A percentile compares a stretch with the other conserved stretches of the same genome.
phyloP scores from a whole-genome alignment of 2,113 vertebrate species.

The Anser brachyrhynchus region DNA sequence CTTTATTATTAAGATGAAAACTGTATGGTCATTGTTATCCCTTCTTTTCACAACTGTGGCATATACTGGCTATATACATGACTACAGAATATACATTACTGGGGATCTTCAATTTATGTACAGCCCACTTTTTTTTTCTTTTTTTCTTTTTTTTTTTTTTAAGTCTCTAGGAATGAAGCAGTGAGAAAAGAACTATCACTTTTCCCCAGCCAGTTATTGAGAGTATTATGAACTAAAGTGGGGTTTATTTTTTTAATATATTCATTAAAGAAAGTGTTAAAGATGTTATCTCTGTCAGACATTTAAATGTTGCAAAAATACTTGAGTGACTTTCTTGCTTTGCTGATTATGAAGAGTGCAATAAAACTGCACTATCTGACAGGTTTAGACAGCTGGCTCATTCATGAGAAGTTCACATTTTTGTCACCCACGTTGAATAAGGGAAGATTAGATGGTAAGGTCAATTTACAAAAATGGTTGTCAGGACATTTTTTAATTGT shows the following conservation, averaged over 20 bases:
- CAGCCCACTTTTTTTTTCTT: neutral
- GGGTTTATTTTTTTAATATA: conserved; percentile 27
- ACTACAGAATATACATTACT: neutral
- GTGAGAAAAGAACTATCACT: conserved; percentile 31
- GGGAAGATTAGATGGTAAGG: conserved; percentile 79
- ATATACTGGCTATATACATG: neutral
- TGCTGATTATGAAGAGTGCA: conserved; percentile 64
- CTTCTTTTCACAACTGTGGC: neutral
- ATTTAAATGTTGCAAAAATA: conserved; percentile 59
- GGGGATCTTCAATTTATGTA: neutral
- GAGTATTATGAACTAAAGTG: conserved; percentile 15
- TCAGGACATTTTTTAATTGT: conserved; percentile 82
- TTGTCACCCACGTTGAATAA: conserved; percentile 79
- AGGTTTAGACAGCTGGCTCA: conserved; percentile 78
- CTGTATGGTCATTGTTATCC: neutral
- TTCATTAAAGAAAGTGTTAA: conserved; percentile 29
- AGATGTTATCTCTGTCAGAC: conserved; percentile 44
- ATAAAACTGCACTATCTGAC: conserved; percentile 76
- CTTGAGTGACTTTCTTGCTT: conserved; percentile 55
- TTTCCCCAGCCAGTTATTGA: conserved; percentile 16
- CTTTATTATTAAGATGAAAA: neutral
- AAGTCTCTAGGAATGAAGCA: conserved; percentile 23
- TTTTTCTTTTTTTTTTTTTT: neutral
- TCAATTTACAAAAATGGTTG: conserved; percentile 80
- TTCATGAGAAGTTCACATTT: conserved; percentile 79